phyloP scores from a whole-genome alignment of 2,113 vertebrate genomes.

The Chaetops frenatus region DNA sequence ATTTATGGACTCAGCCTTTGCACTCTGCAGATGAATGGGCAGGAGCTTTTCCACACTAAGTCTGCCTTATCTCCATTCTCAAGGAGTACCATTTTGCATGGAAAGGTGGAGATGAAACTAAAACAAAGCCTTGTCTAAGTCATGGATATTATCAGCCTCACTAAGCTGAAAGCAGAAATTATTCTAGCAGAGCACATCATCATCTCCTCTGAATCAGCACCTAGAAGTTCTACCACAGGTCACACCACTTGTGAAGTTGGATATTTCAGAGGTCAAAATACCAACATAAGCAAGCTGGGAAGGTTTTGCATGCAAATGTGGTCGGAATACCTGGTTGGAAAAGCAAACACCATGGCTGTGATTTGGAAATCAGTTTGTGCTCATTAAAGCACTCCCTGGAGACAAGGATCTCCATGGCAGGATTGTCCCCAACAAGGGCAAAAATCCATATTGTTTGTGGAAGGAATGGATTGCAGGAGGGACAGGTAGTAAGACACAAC shows the following conservation, averaged over 20 bases:
- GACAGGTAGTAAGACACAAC: neutral
- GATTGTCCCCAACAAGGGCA: neutral
- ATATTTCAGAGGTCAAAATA: neutral
- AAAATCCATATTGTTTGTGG: neutral
- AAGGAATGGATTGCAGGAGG: neutral
- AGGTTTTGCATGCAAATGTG: neutral
- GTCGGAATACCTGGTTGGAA: neutral
- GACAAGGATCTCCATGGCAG: neutral
- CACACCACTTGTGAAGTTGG: neutral
- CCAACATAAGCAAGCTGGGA: neutral
- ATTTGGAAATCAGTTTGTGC: neutral
- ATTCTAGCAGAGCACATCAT: neutral
- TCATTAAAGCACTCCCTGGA: neutral
- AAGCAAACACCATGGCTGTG: neutral
- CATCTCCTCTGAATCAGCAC: neutral
- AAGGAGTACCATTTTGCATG: neutral
- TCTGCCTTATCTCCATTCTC: neutral
- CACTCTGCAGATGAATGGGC: neutral
- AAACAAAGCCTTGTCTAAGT: neutral
- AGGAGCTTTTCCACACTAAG: neutral
- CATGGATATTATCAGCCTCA: neutral
- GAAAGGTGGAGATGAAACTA: neutral
- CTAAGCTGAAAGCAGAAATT: neutral
- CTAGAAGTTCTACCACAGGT: neutral
- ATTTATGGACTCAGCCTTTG: neutral